These are phyloP conservation scores for Lordiphosa mommai DNA, from an alignment of 1,140 invertebrate species.

Conservation along the genomic window DNA sequence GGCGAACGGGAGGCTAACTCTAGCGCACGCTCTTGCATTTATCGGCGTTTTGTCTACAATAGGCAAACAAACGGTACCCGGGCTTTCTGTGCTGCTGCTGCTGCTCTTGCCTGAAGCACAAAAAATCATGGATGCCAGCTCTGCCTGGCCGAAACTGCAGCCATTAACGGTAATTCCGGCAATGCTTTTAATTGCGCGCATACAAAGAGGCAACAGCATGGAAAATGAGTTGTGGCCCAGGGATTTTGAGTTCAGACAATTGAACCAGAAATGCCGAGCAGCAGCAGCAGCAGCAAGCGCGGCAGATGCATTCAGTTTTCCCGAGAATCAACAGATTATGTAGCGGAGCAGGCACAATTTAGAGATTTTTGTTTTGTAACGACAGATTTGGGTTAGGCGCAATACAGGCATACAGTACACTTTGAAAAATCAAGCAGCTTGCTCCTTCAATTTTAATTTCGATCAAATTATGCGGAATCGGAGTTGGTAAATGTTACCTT, in stretches of 20 bases:
- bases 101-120: conserved; percentile 8
- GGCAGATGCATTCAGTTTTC: background rate
- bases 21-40: conserved; percentile 11
- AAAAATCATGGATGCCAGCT: conserved; percentile 40
- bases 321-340: background rate
- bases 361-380: too few relatives aligned
- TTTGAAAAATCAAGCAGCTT: too few relatives aligned
- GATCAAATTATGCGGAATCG: too few relatives aligned
- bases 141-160: conserved; percentile 31
- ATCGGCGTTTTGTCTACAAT: conserved; percentile 59
- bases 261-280: background rate
- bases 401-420: too few relatives aligned
- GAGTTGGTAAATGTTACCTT: too few relatives aligned
- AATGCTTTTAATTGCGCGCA: conserved; percentile 71
- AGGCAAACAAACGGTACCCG: conserved; percentile 38
- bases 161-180: conserved; percentile 73
- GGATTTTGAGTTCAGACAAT: conserved; percentile 21
- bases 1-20: conserved; percentile 5
- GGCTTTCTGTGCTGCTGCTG: background rate
- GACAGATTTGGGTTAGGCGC: too few relatives aligned
- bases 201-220: conserved; percentile 45
- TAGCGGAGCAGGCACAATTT: background rate
- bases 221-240: conserved; percentile 52
- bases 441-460: too few relatives aligned
- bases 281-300: too few relatives aligned